phyloP scores from a whole-genome alignment of 2,888 invertebrate species.

The Dendrolimus pini region DNA sequence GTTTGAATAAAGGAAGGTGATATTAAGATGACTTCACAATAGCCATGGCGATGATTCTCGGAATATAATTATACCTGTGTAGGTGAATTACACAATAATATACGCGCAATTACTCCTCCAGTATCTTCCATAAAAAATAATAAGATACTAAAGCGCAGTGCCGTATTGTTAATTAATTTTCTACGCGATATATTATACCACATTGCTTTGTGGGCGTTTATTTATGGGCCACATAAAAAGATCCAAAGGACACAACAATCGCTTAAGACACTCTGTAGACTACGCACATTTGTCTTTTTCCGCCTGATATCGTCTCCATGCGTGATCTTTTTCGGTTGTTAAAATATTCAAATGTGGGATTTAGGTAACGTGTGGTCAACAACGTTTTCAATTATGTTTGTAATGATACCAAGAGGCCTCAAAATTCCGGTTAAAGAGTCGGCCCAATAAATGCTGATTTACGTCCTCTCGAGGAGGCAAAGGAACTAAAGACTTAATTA shows the following conservation, averaged over 20 bases:
- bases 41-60: neutral
- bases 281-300: neutral
- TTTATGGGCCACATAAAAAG: constrained; percentile 57
- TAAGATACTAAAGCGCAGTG: neutral
- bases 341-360: constrained; percentile 36
- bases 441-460: no score
- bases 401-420: no score
- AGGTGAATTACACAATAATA: neutral
- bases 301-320: no score
- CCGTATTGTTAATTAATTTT: constrained; percentile 26
- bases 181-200: constrained; percentile 39
- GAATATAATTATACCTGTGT: neutral
- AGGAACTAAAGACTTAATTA: no score
- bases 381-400: no score
- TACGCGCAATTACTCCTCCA: neutral
- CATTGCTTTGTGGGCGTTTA: constrained; percentile 41
- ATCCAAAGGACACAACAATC: constrained; percentile 34
- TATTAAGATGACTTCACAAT: neutral
- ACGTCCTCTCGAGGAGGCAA: no score
- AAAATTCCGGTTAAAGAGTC: no score
- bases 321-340: no score
- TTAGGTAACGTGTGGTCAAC: constrained; percentile 11
- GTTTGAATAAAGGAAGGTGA: no score
- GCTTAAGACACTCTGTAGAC: neutral
- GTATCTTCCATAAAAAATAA: neutral